phyloP scores from a whole-genome alignment of 2,797 vertebrate species.

The Bradypus variegatus region DNA sequence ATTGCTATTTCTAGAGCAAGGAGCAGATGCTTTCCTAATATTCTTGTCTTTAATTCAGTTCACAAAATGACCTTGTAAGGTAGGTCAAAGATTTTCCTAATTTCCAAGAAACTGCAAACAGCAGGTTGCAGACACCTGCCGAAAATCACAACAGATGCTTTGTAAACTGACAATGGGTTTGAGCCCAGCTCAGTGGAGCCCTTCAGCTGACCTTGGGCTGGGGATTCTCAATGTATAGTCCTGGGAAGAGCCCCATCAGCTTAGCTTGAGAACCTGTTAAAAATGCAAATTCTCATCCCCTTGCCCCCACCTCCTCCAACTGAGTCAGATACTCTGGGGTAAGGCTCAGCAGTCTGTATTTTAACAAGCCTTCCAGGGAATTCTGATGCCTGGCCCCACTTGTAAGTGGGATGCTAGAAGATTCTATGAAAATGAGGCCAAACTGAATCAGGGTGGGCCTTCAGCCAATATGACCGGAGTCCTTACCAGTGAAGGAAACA shows the following conservation, averaged over 20 bases:
- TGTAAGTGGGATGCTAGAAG: no score
- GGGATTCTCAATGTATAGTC: not conserved
- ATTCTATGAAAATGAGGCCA: not conserved
- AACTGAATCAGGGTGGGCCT: no score
- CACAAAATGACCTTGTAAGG: not conserved
- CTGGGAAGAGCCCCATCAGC: not conserved
- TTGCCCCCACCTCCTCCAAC: not conserved
- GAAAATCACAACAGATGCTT: not conserved
- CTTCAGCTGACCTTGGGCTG: not conserved
- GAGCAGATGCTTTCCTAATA: not conserved
- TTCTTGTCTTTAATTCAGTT: not conserved
- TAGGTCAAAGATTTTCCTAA: not conserved
- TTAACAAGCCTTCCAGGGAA: not conserved
- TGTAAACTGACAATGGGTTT: not conserved
- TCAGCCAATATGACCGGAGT: no score
- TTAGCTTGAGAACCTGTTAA: not conserved
- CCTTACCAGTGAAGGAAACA: no score
- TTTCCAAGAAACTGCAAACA: no score
- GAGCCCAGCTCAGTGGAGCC: not conserved
- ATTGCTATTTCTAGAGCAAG: not conserved
- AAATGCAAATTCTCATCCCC: not conserved
- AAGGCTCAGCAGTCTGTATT: no score
- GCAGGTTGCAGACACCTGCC: not conserved
- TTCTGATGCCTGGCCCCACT: no score
- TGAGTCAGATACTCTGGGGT: not conserved